Percentiles rank a stretch among this genome's conserved stretches.
Conservation (phyloP, 2,888 invertebrate species). For the Melanostoma scalare region DNA sequence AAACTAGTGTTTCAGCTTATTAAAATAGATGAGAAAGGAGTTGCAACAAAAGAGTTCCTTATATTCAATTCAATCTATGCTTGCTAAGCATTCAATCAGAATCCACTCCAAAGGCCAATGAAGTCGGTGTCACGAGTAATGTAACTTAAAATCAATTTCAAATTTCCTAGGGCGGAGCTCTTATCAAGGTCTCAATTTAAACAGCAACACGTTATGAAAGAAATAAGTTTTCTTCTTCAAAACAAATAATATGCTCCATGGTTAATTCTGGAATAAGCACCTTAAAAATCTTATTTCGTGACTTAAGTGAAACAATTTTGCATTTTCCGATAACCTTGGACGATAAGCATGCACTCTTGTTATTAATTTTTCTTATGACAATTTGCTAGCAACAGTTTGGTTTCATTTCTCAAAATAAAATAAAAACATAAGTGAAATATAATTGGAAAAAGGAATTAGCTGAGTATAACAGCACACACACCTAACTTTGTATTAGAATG, state of each 20-base stretch:
- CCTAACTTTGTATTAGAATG: too few relatives aligned
- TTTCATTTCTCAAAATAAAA: background rate
- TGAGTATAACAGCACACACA: too few relatives aligned
- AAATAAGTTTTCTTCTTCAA: constrained; percentile 10
- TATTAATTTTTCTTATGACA: background rate
- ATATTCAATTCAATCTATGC: too few relatives aligned
- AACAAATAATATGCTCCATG: constrained; percentile 42
- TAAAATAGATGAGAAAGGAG: too few relatives aligned
- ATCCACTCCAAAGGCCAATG: too few relatives aligned
- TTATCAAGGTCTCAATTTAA: background rate
- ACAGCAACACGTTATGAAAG: constrained; percentile 10
- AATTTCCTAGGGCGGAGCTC: background rate
- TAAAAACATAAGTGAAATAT: too few relatives aligned
- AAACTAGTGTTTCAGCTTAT: too few relatives aligned
- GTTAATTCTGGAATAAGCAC: background rate
- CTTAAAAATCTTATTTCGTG: constrained; percentile 8
- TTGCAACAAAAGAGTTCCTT: too few relatives aligned
- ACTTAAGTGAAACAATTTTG: constrained; percentile 29
- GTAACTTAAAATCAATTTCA: background rate
- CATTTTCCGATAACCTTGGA: constrained; percentile 45
- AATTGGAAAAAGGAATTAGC: too few relatives aligned
- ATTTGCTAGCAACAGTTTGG: constrained; percentile 44
- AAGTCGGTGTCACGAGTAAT: too few relatives aligned
- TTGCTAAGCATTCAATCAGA: too few relatives aligned
- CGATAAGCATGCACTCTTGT: constrained; percentile 47